Evolutionary conservation across 1,140 invertebrate species (phyloP).

Genomic region (Drosophila gunungcola): DNA sequence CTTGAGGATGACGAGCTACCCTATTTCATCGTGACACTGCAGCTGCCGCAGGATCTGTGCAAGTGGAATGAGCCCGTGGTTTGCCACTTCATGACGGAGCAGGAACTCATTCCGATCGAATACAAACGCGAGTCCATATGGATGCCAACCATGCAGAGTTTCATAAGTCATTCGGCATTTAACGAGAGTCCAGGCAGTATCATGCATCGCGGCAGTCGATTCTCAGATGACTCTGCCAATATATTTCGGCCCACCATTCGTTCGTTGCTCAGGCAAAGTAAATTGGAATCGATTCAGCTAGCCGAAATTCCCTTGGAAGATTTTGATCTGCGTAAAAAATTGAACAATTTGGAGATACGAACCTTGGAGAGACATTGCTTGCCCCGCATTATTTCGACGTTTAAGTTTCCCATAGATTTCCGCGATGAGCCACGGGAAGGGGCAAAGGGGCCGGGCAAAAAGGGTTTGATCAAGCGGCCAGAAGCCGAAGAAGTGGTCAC

Average conservation of each 20-base stretch:
- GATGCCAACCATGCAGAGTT: background rate
- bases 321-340: constrained; percentile 28
- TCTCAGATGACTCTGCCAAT: constrained; percentile 2
- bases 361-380: constrained; percentile 38
- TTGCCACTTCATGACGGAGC: constrained; percentile 54
- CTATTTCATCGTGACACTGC: constrained; percentile 54
- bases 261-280: constrained; percentile 19
- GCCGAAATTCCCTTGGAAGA: constrained; percentile 12
- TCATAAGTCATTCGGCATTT: background rate
- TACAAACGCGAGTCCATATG: background rate
- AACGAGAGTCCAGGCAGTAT: background rate
- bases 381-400: constrained; percentile 68
- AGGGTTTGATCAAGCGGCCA: constrained; percentile 8
- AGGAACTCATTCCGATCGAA: background rate
- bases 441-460: constrained; percentile 2
- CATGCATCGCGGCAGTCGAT: background rate
- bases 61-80: constrained; percentile 58
- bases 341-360: constrained; percentile 40
- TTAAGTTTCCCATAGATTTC: constrained; percentile 64
- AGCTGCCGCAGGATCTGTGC: constrained; percentile 61
- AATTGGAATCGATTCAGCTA: rapidly evolving
- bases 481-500: constrained; percentile 14
- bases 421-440: constrained; percentile 35
- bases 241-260: constrained; percentile 56
- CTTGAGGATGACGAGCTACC: constrained; percentile 38